Conservation (phyloP, 2,888 invertebrate genomes). For the Calephelis perditalis region DNA sequence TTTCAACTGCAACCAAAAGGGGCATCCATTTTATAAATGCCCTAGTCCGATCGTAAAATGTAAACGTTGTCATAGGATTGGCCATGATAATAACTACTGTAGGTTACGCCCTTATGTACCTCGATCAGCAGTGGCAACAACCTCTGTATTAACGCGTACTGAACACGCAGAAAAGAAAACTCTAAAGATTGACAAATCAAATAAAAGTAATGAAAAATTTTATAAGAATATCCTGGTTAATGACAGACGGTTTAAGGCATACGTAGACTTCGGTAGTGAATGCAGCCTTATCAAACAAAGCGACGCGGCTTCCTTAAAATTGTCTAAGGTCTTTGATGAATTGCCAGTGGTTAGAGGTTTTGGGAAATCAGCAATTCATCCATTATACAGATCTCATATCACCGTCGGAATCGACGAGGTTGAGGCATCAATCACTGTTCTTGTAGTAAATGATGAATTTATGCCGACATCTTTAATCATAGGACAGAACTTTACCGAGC, state of each 20-base stretch:
- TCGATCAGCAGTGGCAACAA: slow-evolving; percentile 17
- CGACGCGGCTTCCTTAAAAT: slow-evolving; percentile 14
- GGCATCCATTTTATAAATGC: slow-evolving; percentile 18
- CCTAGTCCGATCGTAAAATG: slow-evolving; percentile 20
- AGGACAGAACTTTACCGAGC: slow-evolving; percentile 8
- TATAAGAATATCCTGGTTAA: slow-evolving; percentile 16
- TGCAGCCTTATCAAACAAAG: slow-evolving; percentile 12
- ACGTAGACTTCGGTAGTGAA: slow-evolving; percentile 20
- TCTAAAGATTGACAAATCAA: slow-evolving; percentile 13
- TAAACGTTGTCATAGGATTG: slow-evolving; percentile 19
- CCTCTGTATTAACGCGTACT: slow-evolving; percentile 15
- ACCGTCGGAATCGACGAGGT: slow-evolving; percentile 18
- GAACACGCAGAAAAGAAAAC: slow-evolving; percentile 12
- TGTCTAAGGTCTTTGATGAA: slow-evolving; percentile 12
- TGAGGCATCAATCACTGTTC: slow-evolving; percentile 1
- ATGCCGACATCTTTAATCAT: slow-evolving; percentile 4
- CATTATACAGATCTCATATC: slow-evolving; percentile 19
- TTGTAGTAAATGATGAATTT: slow-evolving; percentile 4
- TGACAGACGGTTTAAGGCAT: slow-evolving; percentile 13
- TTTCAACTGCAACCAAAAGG: slow-evolving; percentile 19
- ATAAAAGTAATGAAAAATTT: slow-evolving; percentile 18
- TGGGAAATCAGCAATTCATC: slow-evolving; percentile 21
- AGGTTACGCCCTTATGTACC: slow-evolving; percentile 15
- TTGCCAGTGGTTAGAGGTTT: slow-evolving; percentile 27
- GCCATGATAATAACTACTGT: slow-evolving; percentile 18